These are phyloP conservation scores for Tetanocera ferruginea DNA, from an alignment of 2,888 invertebrate species.

Conservation along the genomic window DNA sequence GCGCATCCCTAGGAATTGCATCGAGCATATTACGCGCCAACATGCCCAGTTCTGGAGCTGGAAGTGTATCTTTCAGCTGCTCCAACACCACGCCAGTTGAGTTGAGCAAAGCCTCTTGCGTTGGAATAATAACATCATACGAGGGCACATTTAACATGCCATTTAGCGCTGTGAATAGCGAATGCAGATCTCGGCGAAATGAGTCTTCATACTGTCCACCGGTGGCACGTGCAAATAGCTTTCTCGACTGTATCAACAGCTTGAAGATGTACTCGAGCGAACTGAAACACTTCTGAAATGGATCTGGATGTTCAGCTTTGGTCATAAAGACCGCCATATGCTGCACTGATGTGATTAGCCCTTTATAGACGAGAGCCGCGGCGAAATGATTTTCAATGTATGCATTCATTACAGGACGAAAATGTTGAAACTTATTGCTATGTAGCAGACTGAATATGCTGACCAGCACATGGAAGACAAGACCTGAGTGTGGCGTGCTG, in stretches of 20 bases:
- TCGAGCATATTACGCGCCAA: constrained; percentile 85
- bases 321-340: constrained; percentile 90
- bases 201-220: constrained; percentile 91
- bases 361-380: constrained; percentile 93
- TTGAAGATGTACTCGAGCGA: constrained; percentile 94
- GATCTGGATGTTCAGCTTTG: constrained; percentile 88
- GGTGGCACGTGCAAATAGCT: constrained; percentile 87
- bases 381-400: constrained; percentile 96
- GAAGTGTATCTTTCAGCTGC: constrained; percentile 81
- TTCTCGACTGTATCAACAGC: constrained; percentile 89
- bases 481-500: constrained; percentile 88
- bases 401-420: constrained; percentile 92
- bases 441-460: constrained; percentile 92
- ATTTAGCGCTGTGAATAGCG: constrained; percentile 84
- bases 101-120: constrained; percentile 84
- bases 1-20: constrained; percentile 73
- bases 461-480: constrained; percentile 92
- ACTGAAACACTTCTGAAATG: constrained; percentile 90
- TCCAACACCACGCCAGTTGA: constrained; percentile 88
- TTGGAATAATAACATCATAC: constrained; percentile 81
- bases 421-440: constrained; percentile 93
- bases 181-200: constrained; percentile 85
- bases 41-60: constrained; percentile 83
- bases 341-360: constrained; percentile 88
- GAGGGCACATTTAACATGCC: constrained; percentile 80